Conservation (phyloP, 2,888 invertebrate genomes). For the Camponotus fellah region DNA sequence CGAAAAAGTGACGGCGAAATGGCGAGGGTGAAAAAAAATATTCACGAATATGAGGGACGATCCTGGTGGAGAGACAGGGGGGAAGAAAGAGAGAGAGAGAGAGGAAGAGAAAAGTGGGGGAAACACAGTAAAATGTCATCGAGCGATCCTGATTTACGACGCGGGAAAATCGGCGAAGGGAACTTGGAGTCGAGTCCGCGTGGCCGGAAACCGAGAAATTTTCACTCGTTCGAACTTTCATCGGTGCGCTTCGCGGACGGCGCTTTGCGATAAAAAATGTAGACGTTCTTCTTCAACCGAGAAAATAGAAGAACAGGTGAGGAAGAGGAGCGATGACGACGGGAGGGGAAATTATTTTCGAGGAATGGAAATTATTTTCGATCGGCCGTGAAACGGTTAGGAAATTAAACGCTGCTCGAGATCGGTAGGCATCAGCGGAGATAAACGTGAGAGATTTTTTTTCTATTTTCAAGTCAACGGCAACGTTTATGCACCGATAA, state of each 20-base stretch:
- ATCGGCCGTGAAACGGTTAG: constrained; percentile 26
- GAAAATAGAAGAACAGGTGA: not conserved
- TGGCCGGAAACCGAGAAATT: constrained; percentile 72
- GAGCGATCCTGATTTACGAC: constrained; percentile 81
- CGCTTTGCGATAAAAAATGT: constrained; percentile 35
- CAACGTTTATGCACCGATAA: not conserved
- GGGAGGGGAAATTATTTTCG: constrained; percentile 48
- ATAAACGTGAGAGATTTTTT: constrained; percentile 6
- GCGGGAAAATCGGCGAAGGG: constrained; percentile 78
- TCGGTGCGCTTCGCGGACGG: constrained; percentile 57
- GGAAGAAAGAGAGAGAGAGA: constrained; percentile 50
- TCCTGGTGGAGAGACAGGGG: not conserved
- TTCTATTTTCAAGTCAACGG: constrained; percentile 10
- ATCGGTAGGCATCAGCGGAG: not conserved
- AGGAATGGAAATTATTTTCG: constrained; percentile 38
- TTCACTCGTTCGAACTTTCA: constrained; percentile 70
- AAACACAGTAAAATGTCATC: constrained; percentile 78
- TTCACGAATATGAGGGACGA: constrained; percentile 28
- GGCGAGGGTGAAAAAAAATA: constrained; percentile 48
- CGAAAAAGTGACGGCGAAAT: constrained; percentile 49
- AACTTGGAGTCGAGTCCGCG: constrained; percentile 69
- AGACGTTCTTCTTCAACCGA: constrained; percentile 17
- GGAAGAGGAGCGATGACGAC: not conserved
- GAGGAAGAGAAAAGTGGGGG: constrained; percentile 7
- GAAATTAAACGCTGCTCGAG: constrained; percentile 31